These are phyloP conservation scores for Caerostris darwini DNA, from an alignment of 1,140 invertebrate species.

Conservation along the genomic window DNA sequence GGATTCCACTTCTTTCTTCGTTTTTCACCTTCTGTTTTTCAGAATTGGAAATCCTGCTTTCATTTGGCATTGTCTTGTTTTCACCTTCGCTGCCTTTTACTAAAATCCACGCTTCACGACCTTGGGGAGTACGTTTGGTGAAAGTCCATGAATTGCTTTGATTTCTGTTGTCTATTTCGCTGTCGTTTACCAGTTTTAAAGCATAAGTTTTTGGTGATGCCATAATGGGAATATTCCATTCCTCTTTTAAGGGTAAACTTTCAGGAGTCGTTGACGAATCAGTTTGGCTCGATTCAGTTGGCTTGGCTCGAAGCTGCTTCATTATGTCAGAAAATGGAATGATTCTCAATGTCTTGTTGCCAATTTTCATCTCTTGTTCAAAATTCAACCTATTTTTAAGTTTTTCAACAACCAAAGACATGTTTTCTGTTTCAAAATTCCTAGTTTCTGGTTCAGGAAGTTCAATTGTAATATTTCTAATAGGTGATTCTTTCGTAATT, in stretches of 20 bases:
- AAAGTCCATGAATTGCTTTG: slow-evolving; percentile 41
- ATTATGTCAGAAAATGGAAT: slow-evolving; percentile 70
- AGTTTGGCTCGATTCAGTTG: background rate
- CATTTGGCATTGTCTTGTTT: background rate
- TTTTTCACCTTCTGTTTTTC: background rate
- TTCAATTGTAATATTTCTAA: background rate
- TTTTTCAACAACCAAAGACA: background rate
- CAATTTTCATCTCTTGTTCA: slow-evolving; percentile 44
- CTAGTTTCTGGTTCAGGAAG: background rate
- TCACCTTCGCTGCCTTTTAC: background rate
- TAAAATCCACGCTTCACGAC: slow-evolving; percentile 28
- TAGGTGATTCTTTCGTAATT: background rate
- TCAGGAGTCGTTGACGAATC: background rate
- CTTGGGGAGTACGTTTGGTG: background rate
- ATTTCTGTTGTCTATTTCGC: slow-evolving; percentile 37
- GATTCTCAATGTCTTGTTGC: slow-evolving; percentile 55
- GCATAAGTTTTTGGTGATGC: slow-evolving; percentile 43
- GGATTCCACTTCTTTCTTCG: background rate
- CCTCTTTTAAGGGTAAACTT: background rate
- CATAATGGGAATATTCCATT: slow-evolving; percentile 66
- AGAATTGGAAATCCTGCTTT: background rate
- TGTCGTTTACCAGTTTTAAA: slow-evolving; percentile 35
- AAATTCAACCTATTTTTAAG: background rate
- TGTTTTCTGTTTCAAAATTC: background rate
- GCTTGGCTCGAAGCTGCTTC: slow-evolving; percentile 37